Evolutionary conservation across 2,113 vertebrate genomes (phyloP), one percentile per base, ranked within the genome.

Genomic region (Syngnathoides biaculeatus): DNA sequence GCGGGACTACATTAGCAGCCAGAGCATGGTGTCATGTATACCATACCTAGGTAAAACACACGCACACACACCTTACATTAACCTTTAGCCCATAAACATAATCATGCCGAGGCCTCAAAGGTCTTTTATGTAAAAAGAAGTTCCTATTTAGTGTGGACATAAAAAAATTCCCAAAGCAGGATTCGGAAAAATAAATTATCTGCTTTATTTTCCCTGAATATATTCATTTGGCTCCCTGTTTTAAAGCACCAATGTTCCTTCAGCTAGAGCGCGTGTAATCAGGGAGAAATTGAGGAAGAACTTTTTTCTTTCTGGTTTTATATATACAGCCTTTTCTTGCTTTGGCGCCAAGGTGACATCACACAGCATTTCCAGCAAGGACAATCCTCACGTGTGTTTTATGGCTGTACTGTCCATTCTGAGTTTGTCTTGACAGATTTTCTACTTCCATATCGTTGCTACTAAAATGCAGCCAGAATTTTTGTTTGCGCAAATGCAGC

Each of bases 21-120:
- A 98, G 92, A 99, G 98, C 91, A 98, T 99, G 97, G 97, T 96
- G 70, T 95, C 97, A 27, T 99, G 97, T 77, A 99, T 99, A 87
- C 97, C 97, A 13, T 98, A 99, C 87, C 91, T 99, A 86, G 97
- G 97, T 98, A 94, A 93, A 89, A 64, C n/a, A 74, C 72, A 72
- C 67, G 27, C 5, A 70, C 64, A 42, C 8, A 61, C 60, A 2
- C 22, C 22, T 42, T 42, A 22, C 17, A 8, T 1, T 15, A 26
- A 62, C 40, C 13, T 2, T 26, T 8, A 22, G 8, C 40, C 60
- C 60, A 62, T 62, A 43, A 62, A 42, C 2, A 24, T 22, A 40
- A 22, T n/a, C 38, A 20, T 9, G 22, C 13, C 7, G 55, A 57
- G 13, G 14, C 13, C 26, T 40, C 7, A 11, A 55, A 60, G 5